Evolutionary conservation across 2,888 invertebrate species (phyloP).

Genomic region (Siphonodentalium dalli): DNA sequence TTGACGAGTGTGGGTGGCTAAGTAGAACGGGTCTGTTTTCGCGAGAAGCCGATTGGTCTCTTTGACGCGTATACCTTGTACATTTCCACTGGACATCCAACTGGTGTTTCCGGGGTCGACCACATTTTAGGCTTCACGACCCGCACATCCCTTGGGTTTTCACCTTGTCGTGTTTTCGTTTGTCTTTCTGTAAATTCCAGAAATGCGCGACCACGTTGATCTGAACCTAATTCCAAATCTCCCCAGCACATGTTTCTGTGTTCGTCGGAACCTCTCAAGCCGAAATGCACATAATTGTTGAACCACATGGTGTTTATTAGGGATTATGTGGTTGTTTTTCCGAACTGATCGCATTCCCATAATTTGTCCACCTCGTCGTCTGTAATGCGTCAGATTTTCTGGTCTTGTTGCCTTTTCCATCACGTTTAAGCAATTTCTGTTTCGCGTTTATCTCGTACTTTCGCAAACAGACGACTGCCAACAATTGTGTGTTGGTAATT

Average conservation of each 20-base stretch:
- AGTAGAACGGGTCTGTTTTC: conserved; percentile 14
- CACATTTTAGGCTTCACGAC: conserved; percentile 22
- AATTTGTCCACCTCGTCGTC: no score
- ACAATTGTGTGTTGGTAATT: no score
- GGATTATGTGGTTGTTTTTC: no score
- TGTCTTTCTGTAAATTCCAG: conserved; percentile 17
- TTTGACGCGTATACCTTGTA: conserved; percentile 13
- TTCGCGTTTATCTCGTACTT: no score
- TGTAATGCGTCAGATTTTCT: no score
- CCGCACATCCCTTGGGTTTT: conserved; percentile 19
- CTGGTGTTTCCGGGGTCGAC: neutral
- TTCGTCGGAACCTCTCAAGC: conserved; percentile 9
- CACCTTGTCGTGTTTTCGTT: conserved; percentile 23
- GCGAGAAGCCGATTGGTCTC: conserved; percentile 12
- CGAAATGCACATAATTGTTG: conserved; percentile 22
- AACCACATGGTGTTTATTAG: conserved; percentile 25
- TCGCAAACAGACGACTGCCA: no score
- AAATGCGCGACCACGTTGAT: conserved; percentile 13
- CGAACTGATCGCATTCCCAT: no score
- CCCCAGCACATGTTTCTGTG: conserved; percentile 24
- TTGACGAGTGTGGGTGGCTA: conserved; percentile 16
- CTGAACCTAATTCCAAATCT: conserved; percentile 9
- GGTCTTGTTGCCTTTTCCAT: no score
- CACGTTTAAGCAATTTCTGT: no score
- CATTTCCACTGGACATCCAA: conserved; percentile 7